Conservation (phyloP, 2,113 vertebrate species). For the Thomomys bottae region DNA sequence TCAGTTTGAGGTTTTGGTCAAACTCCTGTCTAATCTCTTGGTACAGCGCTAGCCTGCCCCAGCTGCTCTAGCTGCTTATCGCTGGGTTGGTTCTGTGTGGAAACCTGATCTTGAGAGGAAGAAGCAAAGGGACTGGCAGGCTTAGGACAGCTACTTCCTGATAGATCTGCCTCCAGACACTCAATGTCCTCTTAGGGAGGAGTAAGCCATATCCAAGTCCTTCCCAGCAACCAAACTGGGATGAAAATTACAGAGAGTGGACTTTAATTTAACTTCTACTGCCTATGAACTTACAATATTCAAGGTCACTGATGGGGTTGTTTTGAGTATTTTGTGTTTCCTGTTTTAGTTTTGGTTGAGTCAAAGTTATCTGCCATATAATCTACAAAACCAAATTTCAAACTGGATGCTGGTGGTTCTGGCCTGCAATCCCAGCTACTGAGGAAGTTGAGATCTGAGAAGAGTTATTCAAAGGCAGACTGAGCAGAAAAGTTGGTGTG, state of each 20-base stretch:
- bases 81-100: neutral
- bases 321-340: neutral
- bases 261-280: neutral
- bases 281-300: neutral
- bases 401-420: no score
- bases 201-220: neutral
- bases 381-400: no score
- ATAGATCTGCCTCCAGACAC: neutral
- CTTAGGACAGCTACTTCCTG: neutral
- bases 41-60: neutral
- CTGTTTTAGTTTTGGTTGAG: neutral
- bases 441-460: neutral
- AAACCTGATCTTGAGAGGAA: neutral
- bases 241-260: neutral
- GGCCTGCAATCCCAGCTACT: neutral
- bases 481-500: neutral
- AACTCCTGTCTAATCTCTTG: neutral
- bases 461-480: neutral
- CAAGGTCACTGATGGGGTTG: neutral
- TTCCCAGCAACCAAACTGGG: neutral
- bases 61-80: neutral
- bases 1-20: neutral
- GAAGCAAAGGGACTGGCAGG: neutral
- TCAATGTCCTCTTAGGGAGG: rapidly evolving
- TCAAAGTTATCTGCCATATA: neutral